Percentiles rank a stretch among this genome's conserved stretches.
Evolutionary conservation across 2,113 vertebrate genomes (phyloP).

Genomic region (Nannobrachium achirus): DNA sequence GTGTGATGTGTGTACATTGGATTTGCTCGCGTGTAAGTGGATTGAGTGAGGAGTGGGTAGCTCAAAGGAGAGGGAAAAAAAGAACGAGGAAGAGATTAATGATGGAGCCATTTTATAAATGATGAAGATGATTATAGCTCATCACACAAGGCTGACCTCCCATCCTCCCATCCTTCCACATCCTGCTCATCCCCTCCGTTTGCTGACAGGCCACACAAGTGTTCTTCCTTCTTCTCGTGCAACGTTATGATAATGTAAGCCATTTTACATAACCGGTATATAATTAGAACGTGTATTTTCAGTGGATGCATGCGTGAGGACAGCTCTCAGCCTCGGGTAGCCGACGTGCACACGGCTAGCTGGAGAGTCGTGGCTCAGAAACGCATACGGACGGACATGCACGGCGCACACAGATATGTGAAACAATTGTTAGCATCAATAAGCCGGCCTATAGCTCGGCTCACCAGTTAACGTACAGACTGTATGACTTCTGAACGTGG

Average conservation of each 20-base stretch:
- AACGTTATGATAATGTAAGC: slow-evolving; percentile 50
- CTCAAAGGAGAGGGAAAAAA: slow-evolving; percentile 52
- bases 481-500: too few relatives aligned
- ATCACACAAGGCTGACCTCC: slow-evolving; percentile 50
- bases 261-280: slow-evolving; percentile 27
- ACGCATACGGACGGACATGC: not conserved
- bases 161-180: slow-evolving; percentile 35
- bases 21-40: slow-evolving; percentile 29
- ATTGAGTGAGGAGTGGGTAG: slow-evolving; percentile 35
- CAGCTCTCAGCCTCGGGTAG: slow-evolving; percentile 3
- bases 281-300: slow-evolving; percentile 21
- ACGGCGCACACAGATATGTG: not conserved
- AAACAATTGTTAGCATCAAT: not conserved
- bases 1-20: slow-evolving; percentile 45
- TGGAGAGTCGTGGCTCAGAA: slow-evolving; percentile 11
- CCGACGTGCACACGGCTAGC: not conserved
- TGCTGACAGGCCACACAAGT: slow-evolving; percentile 45
- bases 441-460: too few relatives aligned
- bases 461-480: too few relatives aligned
- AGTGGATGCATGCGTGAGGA: slow-evolving; percentile 13
- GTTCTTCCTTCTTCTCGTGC: slow-evolving; percentile 72
- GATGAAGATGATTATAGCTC: slow-evolving; percentile 38
- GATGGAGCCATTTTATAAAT: slow-evolving; percentile 42
- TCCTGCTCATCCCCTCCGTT: slow-evolving; percentile 36
- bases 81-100: slow-evolving; percentile 55